Evolutionary conservation across 2,888 invertebrate species (phyloP).

Genomic region (Parnassius smintheus): DNA sequence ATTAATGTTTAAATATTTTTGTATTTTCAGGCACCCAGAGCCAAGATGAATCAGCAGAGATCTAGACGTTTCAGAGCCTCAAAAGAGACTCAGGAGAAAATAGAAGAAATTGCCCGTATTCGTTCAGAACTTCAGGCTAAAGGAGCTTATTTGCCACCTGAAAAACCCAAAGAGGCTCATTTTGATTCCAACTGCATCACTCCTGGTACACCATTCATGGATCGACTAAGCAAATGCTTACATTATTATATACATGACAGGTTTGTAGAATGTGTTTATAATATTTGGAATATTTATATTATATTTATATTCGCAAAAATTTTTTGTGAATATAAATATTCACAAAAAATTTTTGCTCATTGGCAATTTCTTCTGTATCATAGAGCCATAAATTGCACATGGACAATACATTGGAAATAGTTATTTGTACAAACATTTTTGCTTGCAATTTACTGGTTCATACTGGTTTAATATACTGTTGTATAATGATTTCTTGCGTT

Average conservation of each 20-base stretch:
- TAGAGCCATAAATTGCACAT: too few relatives aligned
- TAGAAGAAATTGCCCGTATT: conserved; percentile 90
- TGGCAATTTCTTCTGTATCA: too few relatives aligned
- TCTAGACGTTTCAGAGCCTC: conserved; percentile 98
- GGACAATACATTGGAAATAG: conserved; percentile 31
- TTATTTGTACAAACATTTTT: conserved; percentile 33
- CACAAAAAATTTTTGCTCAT: too few relatives aligned
- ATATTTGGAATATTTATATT: too few relatives aligned
- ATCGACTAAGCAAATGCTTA: conserved; percentile 90
- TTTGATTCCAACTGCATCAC: conserved; percentile 99
- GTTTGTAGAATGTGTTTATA: conserved; percentile 39
- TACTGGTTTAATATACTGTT: too few relatives aligned
- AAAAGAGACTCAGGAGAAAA: conserved; percentile 95
- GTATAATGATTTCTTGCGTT: too few relatives aligned
- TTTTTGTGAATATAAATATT: too few relatives aligned
- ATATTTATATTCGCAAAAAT: too few relatives aligned
- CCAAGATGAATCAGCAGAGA: conserved; percentile 99
- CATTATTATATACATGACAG: conserved; percentile 93
- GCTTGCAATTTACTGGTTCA: conserved; percentile 2
- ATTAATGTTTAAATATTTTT: conserved; percentile 15
- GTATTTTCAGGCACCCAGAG: conserved; percentile 89
- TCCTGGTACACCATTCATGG: conserved; percentile 99
- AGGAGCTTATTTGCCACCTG: conserved; percentile 89
- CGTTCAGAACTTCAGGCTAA: conserved; percentile 86
- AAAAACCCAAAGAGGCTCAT: conserved; percentile 94